Evolutionary conservation across 2,797 vertebrate species (phyloP).

Genomic region (Malacoctenus gilli): DNA sequence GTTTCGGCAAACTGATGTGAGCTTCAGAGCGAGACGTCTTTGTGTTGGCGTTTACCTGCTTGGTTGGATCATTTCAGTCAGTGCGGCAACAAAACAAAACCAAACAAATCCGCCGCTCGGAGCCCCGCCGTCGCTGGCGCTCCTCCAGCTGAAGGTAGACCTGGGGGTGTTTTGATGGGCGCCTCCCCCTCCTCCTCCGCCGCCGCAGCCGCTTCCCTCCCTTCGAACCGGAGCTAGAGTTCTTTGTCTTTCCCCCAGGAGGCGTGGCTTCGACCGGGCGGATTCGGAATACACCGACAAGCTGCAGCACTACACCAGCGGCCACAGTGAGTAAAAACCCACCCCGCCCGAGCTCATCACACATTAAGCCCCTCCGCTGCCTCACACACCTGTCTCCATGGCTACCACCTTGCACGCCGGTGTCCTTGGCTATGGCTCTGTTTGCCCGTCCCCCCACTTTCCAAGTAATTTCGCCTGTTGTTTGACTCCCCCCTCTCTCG

Average conservation of each 20-base stretch:
- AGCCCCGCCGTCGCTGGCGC: slow-evolving; percentile 7
- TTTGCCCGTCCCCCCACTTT: slow-evolving; percentile 25
- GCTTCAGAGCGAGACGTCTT: too few relatives aligned
- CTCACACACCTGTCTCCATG: slow-evolving; percentile 80
- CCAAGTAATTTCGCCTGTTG: slow-evolving; percentile 54
- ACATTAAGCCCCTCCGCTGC: slow-evolving; percentile 25
- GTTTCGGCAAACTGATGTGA: too few relatives aligned
- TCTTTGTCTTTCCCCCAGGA: slow-evolving; percentile 87
- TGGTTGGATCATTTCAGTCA: slow-evolving; percentile 15
- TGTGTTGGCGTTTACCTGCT: neutral
- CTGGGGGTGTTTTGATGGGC: slow-evolving; percentile 54
- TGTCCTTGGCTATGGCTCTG: slow-evolving; percentile 69
- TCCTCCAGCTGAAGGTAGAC: slow-evolving; percentile 32
- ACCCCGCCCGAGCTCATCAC: slow-evolving; percentile 18
- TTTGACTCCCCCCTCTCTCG: slow-evolving; percentile 48
- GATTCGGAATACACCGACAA: slow-evolving; percentile 99
- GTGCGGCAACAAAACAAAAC: neutral
- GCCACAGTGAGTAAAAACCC: slow-evolving; percentile 93
- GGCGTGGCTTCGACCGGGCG: slow-evolving; percentile 94
- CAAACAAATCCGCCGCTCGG: neutral
- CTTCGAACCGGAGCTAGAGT: slow-evolving; percentile 75
- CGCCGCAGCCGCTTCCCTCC: slow-evolving; percentile 47
- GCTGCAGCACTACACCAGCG: slow-evolving; percentile 98
- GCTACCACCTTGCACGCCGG: slow-evolving; percentile 72
- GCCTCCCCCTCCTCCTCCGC: slow-evolving; percentile 44